phyloP scores from a whole-genome alignment of 2,797 vertebrate genomes.

The Acomys russatus region DNA sequence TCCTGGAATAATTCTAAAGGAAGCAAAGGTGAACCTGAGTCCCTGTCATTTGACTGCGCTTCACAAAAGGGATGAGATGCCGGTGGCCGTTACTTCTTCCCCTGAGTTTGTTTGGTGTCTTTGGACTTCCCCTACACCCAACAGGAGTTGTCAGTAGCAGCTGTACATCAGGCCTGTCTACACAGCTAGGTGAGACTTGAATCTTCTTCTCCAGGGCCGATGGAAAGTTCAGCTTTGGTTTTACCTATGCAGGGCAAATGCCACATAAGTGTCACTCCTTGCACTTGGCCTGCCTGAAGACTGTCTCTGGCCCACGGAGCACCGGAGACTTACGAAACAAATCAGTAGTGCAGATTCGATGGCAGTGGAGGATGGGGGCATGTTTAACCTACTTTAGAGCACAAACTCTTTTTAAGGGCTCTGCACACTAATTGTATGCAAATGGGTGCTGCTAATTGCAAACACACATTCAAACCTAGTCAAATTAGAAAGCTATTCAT shows the following conservation, averaged over 20 bases:
- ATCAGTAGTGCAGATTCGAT: background rate
- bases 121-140: background rate
- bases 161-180: background rate
- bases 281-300: background rate
- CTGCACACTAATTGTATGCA: slow-evolving; percentile 73
- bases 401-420: slow-evolving; percentile 70
- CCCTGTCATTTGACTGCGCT: background rate
- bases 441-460: slow-evolving; percentile 74
- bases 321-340: background rate
- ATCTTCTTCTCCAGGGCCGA: background rate
- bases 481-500: slow-evolving; percentile 74
- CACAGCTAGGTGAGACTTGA: background rate
- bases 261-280: background rate
- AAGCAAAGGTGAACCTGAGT: background rate
- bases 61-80: background rate
- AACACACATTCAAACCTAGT: slow-evolving; percentile 70
- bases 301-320: background rate
- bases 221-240: background rate
- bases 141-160: background rate
- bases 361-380: rapidly evolving
- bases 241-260: background rate
- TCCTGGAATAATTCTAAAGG: background rate
- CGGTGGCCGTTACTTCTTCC: background rate
- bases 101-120: background rate
- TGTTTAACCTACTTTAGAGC: slow-evolving; percentile 74